Conservation (phyloP, 1,140 invertebrate genomes). For the Dermatophagoides farinae region DNA sequence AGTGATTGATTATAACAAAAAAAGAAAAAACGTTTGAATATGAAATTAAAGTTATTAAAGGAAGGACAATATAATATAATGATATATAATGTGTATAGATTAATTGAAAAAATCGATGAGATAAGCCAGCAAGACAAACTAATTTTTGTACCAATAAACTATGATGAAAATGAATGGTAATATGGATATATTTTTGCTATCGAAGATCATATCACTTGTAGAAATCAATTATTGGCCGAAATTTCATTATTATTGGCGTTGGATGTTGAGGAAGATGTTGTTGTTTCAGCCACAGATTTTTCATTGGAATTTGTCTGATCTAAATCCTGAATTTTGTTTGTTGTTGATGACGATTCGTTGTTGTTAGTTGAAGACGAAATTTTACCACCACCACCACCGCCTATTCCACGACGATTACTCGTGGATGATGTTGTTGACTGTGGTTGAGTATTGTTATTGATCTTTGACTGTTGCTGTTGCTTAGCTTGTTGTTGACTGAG, state of each 20-base stretch:
- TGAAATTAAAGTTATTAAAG: too few relatives aligned
- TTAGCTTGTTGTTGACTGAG: conserved; percentile 24
- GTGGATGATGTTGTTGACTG: not conserved
- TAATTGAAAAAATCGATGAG: too few relatives aligned
- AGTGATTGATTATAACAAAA: too few relatives aligned
- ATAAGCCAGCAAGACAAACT: too few relatives aligned
- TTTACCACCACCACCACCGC: not conserved
- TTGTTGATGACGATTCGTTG: too few relatives aligned
- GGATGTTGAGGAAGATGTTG: not conserved
- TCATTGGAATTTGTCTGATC: not conserved
- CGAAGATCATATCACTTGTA: too few relatives aligned
- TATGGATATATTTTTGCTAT: too few relatives aligned
- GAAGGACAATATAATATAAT: too few relatives aligned
- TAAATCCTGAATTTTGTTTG: not conserved
- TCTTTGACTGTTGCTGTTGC: conserved; percentile 15
- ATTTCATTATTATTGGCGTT: not conserved
- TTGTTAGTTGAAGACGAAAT: not conserved
- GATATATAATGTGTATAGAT: too few relatives aligned
- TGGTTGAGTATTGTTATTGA: not conserved
- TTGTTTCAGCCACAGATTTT: not conserved
- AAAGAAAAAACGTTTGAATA: too few relatives aligned
- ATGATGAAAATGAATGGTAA: too few relatives aligned
- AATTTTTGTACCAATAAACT: too few relatives aligned
- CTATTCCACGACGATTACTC: not conserved
- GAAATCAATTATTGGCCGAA: not conserved